These are phyloP conservation scores for Druon quercuslanigerum DNA, from an alignment of 1,140 invertebrate genomes.

Conservation along the genomic window DNA sequence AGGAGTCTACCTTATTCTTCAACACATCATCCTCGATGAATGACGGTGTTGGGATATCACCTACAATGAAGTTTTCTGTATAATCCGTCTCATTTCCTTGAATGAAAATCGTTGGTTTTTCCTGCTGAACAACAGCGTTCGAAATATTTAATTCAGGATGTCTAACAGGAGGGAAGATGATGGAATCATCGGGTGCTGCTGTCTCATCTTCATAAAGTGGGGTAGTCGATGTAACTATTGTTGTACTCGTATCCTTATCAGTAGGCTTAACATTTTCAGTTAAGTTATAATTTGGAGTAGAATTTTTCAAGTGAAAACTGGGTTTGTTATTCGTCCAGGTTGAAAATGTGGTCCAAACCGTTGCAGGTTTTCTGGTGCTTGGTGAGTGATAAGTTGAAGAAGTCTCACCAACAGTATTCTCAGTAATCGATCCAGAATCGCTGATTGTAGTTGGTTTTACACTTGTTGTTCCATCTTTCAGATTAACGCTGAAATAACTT, in stretches of 20 bases:
- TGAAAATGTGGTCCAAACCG: slow-evolving; percentile 65
- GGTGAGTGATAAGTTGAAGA: slow-evolving; percentile 33
- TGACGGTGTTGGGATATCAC: slow-evolving; percentile 82
- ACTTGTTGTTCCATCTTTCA: slow-evolving; percentile 64
- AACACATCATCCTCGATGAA: slow-evolving; percentile 85
- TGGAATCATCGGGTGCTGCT: slow-evolving; percentile 80
- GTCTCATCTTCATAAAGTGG: slow-evolving; percentile 73
- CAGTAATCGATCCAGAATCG: slow-evolving; percentile 26
- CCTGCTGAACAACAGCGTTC: slow-evolving; percentile 67
- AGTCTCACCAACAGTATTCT: background rate
- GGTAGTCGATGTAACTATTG: slow-evolving; percentile 40
- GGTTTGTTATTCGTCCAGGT: slow-evolving; percentile 65
- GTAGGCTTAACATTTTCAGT: background rate
- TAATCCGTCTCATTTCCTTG: slow-evolving; percentile 78
- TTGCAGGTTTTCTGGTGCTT: slow-evolving; percentile 60
- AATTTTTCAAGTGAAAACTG: slow-evolving; percentile 63
- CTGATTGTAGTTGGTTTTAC: slow-evolving; percentile 49
- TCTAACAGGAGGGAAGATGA: slow-evolving; percentile 88
- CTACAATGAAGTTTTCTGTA: slow-evolving; percentile 73
- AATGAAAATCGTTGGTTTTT: slow-evolving; percentile 73
- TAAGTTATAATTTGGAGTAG: slow-evolving; percentile 43
- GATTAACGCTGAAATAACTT: slow-evolving; percentile 70
- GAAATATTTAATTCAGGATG: slow-evolving; percentile 87
- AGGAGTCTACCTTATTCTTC: slow-evolving; percentile 86
- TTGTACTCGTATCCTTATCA: slow-evolving; percentile 37